Conservation (phyloP, 2,797 vertebrate genomes). For the Lycodopsis pacificus region DNA sequence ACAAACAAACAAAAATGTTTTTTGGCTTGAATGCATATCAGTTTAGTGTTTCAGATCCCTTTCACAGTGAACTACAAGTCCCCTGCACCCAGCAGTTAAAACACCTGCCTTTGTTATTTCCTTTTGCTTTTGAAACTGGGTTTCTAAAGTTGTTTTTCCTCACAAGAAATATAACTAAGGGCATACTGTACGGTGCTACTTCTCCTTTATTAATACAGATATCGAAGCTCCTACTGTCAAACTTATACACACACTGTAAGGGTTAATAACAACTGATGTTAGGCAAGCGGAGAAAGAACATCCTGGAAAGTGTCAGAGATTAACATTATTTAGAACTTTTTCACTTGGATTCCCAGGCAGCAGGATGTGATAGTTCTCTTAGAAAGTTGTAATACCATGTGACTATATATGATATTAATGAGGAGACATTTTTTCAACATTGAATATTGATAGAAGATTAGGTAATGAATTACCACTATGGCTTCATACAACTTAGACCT, state of each 20-base stretch:
- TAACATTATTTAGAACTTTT: slow-evolving; percentile 7
- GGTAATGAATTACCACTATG: slow-evolving; percentile 3
- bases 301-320: slow-evolving; percentile 8
- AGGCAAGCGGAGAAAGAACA: slow-evolving; percentile 16
- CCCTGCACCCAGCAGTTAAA: neutral
- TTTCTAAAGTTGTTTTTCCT: no score
- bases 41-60: neutral
- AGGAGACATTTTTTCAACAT: slow-evolving; percentile 5
- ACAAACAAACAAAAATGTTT: neutral
- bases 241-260: neutral
- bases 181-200: neutral
- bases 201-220: neutral
- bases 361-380: neutral
- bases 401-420: neutral
- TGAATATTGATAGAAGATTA: neutral
- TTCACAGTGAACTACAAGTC: neutral
- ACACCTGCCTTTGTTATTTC: neutral
- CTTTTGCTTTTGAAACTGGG: neutral
- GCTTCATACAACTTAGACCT: slow-evolving; percentile 14
- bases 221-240: neutral
- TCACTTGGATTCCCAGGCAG: neutral
- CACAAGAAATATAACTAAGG: neutral
- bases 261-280: slow-evolving; percentile 13
- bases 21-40: neutral
- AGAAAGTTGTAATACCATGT: neutral